A percentile compares a stretch with the other conserved stretches of the same genome.
phyloP scores from a whole-genome alignment of 2,113 vertebrate species.

The Takifugu bimaculatus region DNA sequence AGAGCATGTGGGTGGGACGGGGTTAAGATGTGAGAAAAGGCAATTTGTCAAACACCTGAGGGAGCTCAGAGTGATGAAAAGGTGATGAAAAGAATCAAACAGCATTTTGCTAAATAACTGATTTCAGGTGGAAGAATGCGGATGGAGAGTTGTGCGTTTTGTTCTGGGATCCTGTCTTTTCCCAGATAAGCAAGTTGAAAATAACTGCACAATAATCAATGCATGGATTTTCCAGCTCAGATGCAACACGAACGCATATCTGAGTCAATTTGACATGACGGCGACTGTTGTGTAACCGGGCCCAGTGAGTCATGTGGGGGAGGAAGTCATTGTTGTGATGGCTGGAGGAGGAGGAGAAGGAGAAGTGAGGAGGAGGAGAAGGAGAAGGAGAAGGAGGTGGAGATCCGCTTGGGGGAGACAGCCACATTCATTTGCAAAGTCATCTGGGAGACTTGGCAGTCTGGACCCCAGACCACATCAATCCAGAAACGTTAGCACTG shows the following conservation, averaged over 20 bases:
- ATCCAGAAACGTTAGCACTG: constrained; percentile 33
- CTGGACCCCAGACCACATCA: constrained; percentile 29
- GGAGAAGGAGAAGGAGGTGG: constrained; percentile 42
- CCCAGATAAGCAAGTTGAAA: constrained; percentile 23
- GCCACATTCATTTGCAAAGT: constrained; percentile 48
- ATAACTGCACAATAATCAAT: constrained; percentile 43
- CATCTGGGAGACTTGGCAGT: constrained; percentile 30
- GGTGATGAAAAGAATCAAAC: constrained; percentile 27
- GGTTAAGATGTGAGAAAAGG: constrained; percentile 42
- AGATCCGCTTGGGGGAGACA: constrained; percentile 18
- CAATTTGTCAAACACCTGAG: constrained; percentile 49
- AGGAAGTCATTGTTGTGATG: constrained; percentile 55
- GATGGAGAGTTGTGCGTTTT: neutral
- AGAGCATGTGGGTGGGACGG: constrained; percentile 4
- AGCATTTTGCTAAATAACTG: constrained; percentile 12
- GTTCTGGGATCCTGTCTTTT: constrained; percentile 14
- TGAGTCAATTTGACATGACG: constrained; percentile 46
- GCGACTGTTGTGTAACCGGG: constrained; percentile 62
- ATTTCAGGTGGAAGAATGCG: constrained; percentile 22
- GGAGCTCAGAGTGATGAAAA: constrained; percentile 44
- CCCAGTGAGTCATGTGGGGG: constrained; percentile 62
- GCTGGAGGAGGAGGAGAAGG: constrained; percentile 37
- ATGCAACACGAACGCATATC: constrained; percentile 24
- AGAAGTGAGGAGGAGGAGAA: constrained; percentile 38
- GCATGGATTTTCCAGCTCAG: constrained; percentile 32